These are phyloP conservation scores for Aquatica leii DNA, from an alignment of 2,888 invertebrate species.

Conservation along the genomic window DNA sequence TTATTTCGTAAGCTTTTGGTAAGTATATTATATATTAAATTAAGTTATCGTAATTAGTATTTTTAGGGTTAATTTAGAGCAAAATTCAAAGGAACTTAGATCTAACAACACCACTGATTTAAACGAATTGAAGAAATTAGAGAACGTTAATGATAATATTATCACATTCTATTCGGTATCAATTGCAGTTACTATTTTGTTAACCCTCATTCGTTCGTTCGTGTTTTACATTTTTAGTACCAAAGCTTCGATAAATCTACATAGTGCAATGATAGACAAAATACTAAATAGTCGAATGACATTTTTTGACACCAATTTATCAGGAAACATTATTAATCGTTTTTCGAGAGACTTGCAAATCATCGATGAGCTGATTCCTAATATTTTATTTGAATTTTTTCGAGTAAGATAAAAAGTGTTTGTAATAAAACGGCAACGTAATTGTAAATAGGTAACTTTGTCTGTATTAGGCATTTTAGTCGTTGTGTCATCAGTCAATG, in stretches of 20 bases:
- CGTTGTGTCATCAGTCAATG: slow-evolving; percentile 63
- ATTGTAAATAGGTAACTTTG: slow-evolving; percentile 9
- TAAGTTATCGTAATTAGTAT: no score
- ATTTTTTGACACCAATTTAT: slow-evolving; percentile 35
- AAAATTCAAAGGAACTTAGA: slow-evolving; percentile 22
- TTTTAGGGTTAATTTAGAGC: slow-evolving; percentile 40
- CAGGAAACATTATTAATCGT: slow-evolving; percentile 40
- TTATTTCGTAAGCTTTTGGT: slow-evolving; percentile 48
- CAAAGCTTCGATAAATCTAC: slow-evolving; percentile 35
- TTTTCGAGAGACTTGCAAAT: slow-evolving; percentile 41
- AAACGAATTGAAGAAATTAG: slow-evolving; percentile 24
- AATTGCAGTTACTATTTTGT: slow-evolving; percentile 41
- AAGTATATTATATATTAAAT: no score
- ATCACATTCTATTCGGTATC: slow-evolving; percentile 47
- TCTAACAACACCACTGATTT: slow-evolving; percentile 25
- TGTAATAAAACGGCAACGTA: not conserved
- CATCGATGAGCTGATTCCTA: slow-evolving; percentile 38
- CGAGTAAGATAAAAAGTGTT: slow-evolving; percentile 15
- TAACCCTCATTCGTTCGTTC: slow-evolving; percentile 46
- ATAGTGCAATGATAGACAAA: slow-evolving; percentile 30
- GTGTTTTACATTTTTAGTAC: slow-evolving; percentile 30
- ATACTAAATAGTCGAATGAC: slow-evolving; percentile 33
- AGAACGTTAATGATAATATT: slow-evolving; percentile 11
- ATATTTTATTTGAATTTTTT: slow-evolving; percentile 1
- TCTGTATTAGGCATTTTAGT: slow-evolving; percentile 9